These are phyloP conservation scores for human DNA, from an alignment of 2,113 vertebrate species.

Conservation along the genomic window GRCh38 chr6:154521501-154522000, in stretches of 20 bases:
- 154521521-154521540: neutral
- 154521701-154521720: neutral
- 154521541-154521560: neutral
- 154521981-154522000: no score
- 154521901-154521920: no score
- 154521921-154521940: no score
- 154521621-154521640: neutral
- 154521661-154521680: neutral
- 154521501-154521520: rapidly evolving
- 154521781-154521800: neutral
- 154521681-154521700: neutral
- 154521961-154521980: no score
- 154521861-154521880: no score
- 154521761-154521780: neutral
- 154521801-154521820: constrained; percentile 3
- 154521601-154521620: rapidly evolving
- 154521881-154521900: no score
- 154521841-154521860: no score
- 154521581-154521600: neutral
- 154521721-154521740: neutral
- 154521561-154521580: neutral
- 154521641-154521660: no score
- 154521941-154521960: no score
- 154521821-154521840: no score
- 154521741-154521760: neutral